Conservation (phyloP, 2,888 invertebrate genomes). For the Thymelicus lineola region DNA sequence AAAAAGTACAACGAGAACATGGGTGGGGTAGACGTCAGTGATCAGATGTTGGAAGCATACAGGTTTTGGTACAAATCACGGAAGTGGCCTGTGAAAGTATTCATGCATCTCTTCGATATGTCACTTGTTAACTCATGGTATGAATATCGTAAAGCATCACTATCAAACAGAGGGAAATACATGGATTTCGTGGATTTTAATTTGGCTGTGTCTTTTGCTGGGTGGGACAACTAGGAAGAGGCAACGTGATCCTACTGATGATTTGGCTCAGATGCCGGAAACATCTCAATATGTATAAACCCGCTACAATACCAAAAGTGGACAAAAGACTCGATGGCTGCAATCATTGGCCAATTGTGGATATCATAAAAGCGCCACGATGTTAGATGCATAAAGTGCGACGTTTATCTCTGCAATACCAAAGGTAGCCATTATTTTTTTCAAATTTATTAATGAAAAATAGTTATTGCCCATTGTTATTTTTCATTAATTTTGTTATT, state of each 20-base stretch:
- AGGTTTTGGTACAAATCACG: conserved; percentile 8
- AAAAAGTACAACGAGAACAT: not conserved
- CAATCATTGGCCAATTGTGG: not conserved
- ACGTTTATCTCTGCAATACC: no score
- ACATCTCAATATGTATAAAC: not conserved
- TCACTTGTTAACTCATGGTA: conserved; percentile 5
- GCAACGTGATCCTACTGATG: conserved; percentile 9
- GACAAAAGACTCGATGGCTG: conserved; percentile 5
- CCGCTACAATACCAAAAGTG: conserved; percentile 1
- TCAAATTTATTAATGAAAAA: no score
- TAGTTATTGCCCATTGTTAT: no score
- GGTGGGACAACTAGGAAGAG: conserved; percentile 8
- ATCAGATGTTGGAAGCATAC: conserved; percentile 7
- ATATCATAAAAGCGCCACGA: conserved; percentile 4
- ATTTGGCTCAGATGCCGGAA: conserved; percentile 7
- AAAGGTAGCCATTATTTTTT: no score
- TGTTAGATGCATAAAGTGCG: not conserved
- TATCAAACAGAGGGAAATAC: not conserved
- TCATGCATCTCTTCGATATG: conserved; percentile 8
- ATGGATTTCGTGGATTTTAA: conserved; percentile 7
- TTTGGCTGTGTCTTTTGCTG: not conserved
- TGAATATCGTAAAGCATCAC: conserved; percentile 9
- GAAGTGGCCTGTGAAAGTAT: conserved; percentile 8
- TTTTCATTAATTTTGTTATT: no score
- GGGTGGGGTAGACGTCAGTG: conserved; percentile 1